These are phyloP conservation scores for Acanthopleura granulata DNA, from an alignment of 2,888 invertebrate genomes.

Conservation along the genomic window DNA sequence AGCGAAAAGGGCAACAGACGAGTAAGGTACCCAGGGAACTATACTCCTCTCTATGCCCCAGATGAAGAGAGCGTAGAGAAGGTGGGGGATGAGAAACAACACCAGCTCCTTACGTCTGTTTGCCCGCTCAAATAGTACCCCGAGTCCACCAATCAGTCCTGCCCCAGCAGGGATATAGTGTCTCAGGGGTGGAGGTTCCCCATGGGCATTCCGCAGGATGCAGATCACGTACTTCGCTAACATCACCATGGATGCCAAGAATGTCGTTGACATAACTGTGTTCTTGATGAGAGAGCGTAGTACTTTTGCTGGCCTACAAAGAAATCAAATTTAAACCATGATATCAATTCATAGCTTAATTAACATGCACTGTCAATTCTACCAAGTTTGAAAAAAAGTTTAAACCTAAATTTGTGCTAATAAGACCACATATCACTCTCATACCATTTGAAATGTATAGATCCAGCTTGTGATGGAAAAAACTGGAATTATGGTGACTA, in stretches of 20 bases:
- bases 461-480: too few relatives aligned
- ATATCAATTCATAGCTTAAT: too few relatives aligned
- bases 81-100: slow-evolving; percentile 53
- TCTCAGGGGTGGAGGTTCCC: slow-evolving; percentile 47
- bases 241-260: slow-evolving; percentile 52
- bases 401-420: too few relatives aligned
- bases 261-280: slow-evolving; percentile 48
- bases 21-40: slow-evolving; percentile 35
- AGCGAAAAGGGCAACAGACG: slow-evolving; percentile 48
- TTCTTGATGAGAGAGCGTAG: slow-evolving; percentile 44
- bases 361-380: too few relatives aligned
- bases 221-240: slow-evolving; percentile 53
- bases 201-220: slow-evolving; percentile 42
- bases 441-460: too few relatives aligned
- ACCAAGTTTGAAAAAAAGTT: too few relatives aligned
- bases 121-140: slow-evolving; percentile 46
- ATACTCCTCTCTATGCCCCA: slow-evolving; percentile 33
- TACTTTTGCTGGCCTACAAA: slow-evolving; percentile 46
- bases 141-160: slow-evolving; percentile 43
- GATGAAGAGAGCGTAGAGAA: slow-evolving; percentile 44
- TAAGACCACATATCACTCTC: too few relatives aligned
- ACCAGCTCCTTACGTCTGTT: slow-evolving; percentile 50
- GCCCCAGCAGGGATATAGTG: slow-evolving; percentile 45
- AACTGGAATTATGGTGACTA: too few relatives aligned
- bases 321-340: slow-evolving; percentile 12